Evolutionary conservation across 2,888 invertebrate species (phyloP).

Genomic region (Nomada ferruginata): DNA sequence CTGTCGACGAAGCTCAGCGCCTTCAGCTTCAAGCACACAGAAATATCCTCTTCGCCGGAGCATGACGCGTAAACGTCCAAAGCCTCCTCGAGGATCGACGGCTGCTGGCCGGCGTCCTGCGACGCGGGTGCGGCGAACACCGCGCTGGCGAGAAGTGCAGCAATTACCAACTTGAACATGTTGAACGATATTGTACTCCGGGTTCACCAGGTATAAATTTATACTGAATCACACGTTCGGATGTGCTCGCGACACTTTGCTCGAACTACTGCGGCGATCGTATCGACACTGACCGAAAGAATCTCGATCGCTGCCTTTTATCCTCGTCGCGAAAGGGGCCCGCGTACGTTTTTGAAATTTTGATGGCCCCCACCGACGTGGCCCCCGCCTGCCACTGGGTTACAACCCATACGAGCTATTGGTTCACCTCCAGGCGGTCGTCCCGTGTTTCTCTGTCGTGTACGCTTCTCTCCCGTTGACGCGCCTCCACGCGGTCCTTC

Average conservation of each 20-base stretch:
- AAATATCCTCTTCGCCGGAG: slow-evolving; percentile 87
- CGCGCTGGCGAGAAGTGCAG: slow-evolving; percentile 75
- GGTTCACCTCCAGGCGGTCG: slow-evolving; percentile 70
- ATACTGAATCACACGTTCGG: no score
- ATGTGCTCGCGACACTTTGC: slow-evolving; percentile 10
- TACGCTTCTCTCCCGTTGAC: slow-evolving; percentile 60
- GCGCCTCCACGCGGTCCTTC: slow-evolving; percentile 60
- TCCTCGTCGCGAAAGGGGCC: slow-evolving; percentile 84
- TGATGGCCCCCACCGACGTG: slow-evolving; percentile 83
- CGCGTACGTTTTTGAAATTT: slow-evolving; percentile 85
- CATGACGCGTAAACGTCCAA: slow-evolving; percentile 85
- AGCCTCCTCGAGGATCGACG: slow-evolving; percentile 80
- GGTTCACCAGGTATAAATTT: not conserved
- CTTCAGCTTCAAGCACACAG: slow-evolving; percentile 92
- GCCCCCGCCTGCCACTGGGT: slow-evolving; percentile 60
- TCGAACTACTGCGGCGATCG: slow-evolving; percentile 79
- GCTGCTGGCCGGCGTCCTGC: slow-evolving; percentile 69
- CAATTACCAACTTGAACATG: slow-evolving; percentile 80
- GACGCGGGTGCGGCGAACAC: slow-evolving; percentile 79
- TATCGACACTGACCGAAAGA: slow-evolving; percentile 84
- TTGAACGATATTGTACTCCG: slow-evolving; percentile 43
- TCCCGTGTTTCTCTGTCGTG: slow-evolving; percentile 64
- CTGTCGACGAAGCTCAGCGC: slow-evolving; percentile 91
- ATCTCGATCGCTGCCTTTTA: slow-evolving; percentile 84
- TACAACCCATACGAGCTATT: slow-evolving; percentile 73